These are phyloP conservation scores for Hymenopus coronatus DNA, from an alignment of 2,888 invertebrate species.

Conservation along the genomic window DNA sequence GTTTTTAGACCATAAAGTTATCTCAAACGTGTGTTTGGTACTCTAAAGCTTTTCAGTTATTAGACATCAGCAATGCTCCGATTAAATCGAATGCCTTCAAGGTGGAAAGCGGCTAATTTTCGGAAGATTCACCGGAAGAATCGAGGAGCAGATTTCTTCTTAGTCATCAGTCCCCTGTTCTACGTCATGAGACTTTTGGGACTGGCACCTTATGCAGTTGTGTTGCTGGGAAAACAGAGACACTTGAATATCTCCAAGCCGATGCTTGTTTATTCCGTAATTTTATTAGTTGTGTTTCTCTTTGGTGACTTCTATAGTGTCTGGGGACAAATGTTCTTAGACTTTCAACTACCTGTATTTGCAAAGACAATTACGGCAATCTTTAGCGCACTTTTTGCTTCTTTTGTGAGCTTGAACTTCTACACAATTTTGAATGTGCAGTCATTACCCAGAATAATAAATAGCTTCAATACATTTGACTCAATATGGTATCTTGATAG, in stretches of 20 bases:
- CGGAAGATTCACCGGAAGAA: neutral
- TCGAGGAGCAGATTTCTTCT: neutral
- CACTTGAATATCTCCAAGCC: neutral
- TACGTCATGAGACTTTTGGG: neutral
- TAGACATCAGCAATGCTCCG: no score
- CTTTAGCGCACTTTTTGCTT: neutral
- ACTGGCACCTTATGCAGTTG: neutral
- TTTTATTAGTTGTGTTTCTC: neutral
- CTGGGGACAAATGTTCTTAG: neutral
- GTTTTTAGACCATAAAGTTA: no score
- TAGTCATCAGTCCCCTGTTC: neutral
- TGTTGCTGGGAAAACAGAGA: neutral
- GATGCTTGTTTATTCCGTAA: neutral
- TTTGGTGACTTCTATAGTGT: neutral
- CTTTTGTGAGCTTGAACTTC: neutral
- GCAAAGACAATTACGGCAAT: neutral
- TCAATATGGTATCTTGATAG: neutral
- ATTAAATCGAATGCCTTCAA: neutral
- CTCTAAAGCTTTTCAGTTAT: no score
- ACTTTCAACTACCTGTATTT: neutral
- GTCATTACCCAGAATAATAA: neutral
- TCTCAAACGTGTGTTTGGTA: no score
- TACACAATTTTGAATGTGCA: neutral
- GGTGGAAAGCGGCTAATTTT: neutral
- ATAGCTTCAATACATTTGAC: neutral